Base-by-base conservation (phyloP, 2,888 invertebrate species). In the Bellardia pandia region DNA sequence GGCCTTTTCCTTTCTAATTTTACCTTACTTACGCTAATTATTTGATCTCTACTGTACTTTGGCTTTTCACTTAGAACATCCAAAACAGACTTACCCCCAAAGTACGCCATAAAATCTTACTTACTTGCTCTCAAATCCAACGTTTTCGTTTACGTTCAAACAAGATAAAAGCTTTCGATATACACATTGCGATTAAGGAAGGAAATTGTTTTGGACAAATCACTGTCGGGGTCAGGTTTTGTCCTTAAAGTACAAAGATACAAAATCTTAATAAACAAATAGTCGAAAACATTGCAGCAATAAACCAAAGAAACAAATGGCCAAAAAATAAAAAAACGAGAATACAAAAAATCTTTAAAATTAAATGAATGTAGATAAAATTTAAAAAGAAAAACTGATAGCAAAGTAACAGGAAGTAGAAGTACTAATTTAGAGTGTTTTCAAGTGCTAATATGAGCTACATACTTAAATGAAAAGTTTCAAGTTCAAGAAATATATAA, bases 151-250 rank as follows among this genome's bases (percentile, higher is more conserved):
- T 42, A 42, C 23, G 56, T 11, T 58, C 33, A 51, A 40, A 66
- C 33, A 51, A 40, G 81, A 87, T 85, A 81, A 87, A 89, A 90
- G 68, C 84, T 80, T 89, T 85, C 82, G 89, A 89, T 88, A 89
- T 88, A 90, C 90, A 91, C 90, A 90, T 89, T 90, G 92, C 91
- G 93, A 92, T 93, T 92, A 93, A 91, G 92, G 92, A 92, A 93
- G 92, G 92, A 93, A 93, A 92, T 93, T 91, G 92, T 93, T 93
- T 92, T 90, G 91, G 91, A 91, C 91, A 90, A 88, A 88, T 87
- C 87, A 87, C 85, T 87, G 87, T 81, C 87, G 85, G 87, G 87
- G 87, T 87, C 87, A 87, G 87, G 81, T 87, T 81, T 85, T 87
- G 81, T 81, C 85, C 85, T 87, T 85, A 87, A 85, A 85, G 74